Conservation (phyloP, 1,140 invertebrate species). For the Heliothis virescens region DNA sequence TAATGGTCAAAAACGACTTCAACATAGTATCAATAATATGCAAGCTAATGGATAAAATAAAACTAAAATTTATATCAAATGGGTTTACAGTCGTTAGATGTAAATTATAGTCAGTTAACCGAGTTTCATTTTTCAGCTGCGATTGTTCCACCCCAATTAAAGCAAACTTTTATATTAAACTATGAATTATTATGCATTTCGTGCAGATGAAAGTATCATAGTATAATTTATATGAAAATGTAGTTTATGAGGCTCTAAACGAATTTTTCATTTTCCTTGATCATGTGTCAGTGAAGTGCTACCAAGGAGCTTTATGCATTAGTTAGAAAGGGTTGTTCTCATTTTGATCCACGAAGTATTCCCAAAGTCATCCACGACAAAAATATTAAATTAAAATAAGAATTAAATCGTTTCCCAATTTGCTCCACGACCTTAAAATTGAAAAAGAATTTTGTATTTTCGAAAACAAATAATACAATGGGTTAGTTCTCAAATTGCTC, state of each 20-base stretch:
- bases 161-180: slow-evolving; percentile 34
- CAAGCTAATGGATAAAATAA: neutral
- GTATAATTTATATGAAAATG: slow-evolving; percentile 1
- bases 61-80: neutral
- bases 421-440: too few species aligned
- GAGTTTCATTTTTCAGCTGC: slow-evolving; percentile 44
- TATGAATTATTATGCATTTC: slow-evolving; percentile 34
- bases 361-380: too few species aligned
- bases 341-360: too few species aligned
- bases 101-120: slow-evolving; percentile 44
- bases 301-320: too few species aligned
- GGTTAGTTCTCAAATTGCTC: too few species aligned
- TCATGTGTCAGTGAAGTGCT: too few species aligned
- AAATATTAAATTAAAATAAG: too few species aligned
- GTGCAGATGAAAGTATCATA: slow-evolving; percentile 34
- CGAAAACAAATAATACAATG: too few species aligned
- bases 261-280: too few species aligned
- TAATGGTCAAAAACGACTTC: neutral
- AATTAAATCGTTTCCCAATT: too few species aligned
- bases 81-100: slow-evolving; percentile 14
- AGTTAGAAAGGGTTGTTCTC: too few species aligned
- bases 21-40: neutral
- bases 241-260: neutral
- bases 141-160: slow-evolving; percentile 44
- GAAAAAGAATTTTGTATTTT: too few species aligned